Conservation (phyloP, 2,888 invertebrate genomes). For the Diloba caeruleocephala region DNA sequence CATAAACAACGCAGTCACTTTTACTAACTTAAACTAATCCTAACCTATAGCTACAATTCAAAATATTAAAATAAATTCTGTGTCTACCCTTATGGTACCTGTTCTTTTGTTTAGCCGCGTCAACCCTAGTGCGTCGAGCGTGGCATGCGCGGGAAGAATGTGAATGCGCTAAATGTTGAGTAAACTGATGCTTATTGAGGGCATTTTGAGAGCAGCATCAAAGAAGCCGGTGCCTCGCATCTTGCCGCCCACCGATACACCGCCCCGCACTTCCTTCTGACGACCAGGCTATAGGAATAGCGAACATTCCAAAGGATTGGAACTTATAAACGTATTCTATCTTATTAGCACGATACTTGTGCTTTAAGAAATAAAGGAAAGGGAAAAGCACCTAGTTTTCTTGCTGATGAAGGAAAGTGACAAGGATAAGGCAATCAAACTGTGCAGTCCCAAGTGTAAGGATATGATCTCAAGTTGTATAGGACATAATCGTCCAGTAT, state of each 20-base stretch:
- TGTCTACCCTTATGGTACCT: neutral
- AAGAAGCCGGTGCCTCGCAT: conserved; percentile 73
- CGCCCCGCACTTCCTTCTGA: conserved; percentile 43
- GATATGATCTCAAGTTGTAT: too few species aligned
- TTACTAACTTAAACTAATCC: too few species aligned
- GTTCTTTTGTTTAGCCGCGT: conserved; percentile 22
- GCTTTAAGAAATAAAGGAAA: too few species aligned
- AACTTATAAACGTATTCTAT: neutral
- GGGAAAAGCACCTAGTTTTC: too few species aligned
- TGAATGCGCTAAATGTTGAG: conserved; percentile 77
- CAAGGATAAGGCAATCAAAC: too few species aligned
- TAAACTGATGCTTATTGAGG: conserved; percentile 84
- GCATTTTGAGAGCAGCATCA: conserved; percentile 76
- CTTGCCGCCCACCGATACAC: conserved; percentile 63
- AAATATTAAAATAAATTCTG: neutral
- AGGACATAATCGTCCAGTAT: too few species aligned
- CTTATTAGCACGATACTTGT: conserved; percentile 1
- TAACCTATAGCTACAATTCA: too few species aligned
- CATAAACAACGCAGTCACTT: too few species aligned
- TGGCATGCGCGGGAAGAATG: conserved; percentile 72
- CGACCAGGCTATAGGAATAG: conserved; percentile 13
- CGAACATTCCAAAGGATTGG: conserved; percentile 38
- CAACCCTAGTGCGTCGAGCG: conserved; percentile 56
- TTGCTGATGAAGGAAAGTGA: too few species aligned
- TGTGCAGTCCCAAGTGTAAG: too few species aligned